Evolutionary conservation across 2,797 vertebrate genomes (phyloP).

Genomic region (Cyprinella venusta): DNA sequence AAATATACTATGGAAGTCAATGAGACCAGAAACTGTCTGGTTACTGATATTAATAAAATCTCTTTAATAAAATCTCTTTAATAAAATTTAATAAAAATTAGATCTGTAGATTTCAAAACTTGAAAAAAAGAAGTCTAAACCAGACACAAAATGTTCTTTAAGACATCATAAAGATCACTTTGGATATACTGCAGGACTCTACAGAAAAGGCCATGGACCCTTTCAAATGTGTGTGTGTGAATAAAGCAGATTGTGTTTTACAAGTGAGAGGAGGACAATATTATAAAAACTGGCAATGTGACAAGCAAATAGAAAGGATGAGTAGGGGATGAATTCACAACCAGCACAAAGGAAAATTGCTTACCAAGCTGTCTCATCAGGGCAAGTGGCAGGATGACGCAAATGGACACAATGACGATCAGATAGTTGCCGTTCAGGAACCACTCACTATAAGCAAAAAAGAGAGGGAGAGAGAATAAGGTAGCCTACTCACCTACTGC

Average conservation of each 20-base stretch:
- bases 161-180: neutral
- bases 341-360: constrained; percentile 46
- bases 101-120: neutral
- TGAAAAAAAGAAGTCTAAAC: neutral
- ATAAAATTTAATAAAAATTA: neutral
- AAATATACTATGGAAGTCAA: no score
- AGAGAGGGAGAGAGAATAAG: constrained; percentile 15
- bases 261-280: neutral
- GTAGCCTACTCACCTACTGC: neutral
- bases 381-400: constrained; percentile 90
- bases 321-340: neutral
- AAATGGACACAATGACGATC: constrained; percentile 85
- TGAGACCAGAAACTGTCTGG: no score
- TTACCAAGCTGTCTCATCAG: constrained; percentile 93
- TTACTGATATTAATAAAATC: no score
- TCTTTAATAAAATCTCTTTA: no score
- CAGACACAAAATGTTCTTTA: neutral
- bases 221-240: neutral
- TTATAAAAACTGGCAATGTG: neutral
- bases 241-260: neutral
- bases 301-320: neutral
- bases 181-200: neutral
- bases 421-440: constrained; percentile 91
- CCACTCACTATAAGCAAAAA: constrained; percentile 81
- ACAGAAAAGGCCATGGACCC: neutral